phyloP scores from a whole-genome alignment of 2,113 vertebrate species.

The Aspidoscelis tigris region DNA sequence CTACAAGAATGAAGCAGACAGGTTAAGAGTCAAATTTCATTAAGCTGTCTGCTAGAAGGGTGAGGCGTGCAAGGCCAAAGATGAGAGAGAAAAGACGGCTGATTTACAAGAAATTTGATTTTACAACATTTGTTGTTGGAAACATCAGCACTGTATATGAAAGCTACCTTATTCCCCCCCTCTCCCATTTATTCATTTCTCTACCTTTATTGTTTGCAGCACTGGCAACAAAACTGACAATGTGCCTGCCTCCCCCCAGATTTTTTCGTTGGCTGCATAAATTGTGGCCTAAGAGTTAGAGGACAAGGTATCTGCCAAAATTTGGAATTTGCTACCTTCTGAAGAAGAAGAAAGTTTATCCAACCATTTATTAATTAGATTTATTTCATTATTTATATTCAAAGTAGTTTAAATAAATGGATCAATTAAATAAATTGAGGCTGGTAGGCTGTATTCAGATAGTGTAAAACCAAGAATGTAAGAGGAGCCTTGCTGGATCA shows the following conservation, averaged over 20 bases:
- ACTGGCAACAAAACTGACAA: background rate
- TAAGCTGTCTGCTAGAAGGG: conserved; percentile 53
- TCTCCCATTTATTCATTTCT: background rate
- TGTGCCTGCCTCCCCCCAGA: too few species aligned
- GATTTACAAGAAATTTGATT: conserved; percentile 30
- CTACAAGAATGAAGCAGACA: conserved; percentile 58
- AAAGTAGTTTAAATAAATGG: too few species aligned
- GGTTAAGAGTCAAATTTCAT: conserved; percentile 52
- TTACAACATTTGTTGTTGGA: conserved; percentile 24
- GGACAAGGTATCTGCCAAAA: too few species aligned
- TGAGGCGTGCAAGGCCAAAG: conserved; percentile 3
- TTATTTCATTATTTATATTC: too few species aligned
- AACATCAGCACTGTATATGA: conserved; percentile 26
- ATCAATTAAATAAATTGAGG: too few species aligned
- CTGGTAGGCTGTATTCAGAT: too few species aligned
- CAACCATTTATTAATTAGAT: too few species aligned
- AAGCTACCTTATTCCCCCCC: background rate
- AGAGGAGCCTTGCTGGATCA: too few species aligned
- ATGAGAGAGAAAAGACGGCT: background rate
- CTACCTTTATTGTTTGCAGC: background rate
- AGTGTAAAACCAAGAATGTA: too few species aligned
- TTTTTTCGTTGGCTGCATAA: background rate
- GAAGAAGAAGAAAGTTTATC: too few species aligned
- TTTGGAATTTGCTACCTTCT: background rate
- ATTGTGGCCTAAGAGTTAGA: background rate